Conservation (phyloP, 2,113 vertebrate genomes). For the Kryptolebias marmoratus region DNA sequence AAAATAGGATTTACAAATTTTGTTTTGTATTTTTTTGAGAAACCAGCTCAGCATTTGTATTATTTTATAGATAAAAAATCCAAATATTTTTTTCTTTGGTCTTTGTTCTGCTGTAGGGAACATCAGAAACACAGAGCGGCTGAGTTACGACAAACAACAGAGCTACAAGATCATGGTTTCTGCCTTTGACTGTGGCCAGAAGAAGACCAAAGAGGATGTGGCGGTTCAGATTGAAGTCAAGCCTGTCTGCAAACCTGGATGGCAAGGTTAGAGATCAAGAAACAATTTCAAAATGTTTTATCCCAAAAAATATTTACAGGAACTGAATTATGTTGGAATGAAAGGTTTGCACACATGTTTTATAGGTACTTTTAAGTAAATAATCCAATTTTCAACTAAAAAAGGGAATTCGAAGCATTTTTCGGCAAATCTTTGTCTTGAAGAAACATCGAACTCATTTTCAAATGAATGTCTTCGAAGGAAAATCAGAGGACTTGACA, state of each 20-base stretch:
- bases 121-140: constrained; percentile 94
- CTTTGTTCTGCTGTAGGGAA: constrained; percentile 82
- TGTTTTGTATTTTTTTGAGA: too few species aligned
- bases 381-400: constrained; percentile 6
- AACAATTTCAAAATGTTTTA: neutral
- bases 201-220: constrained; percentile 87
- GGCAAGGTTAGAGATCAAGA: constrained; percentile 89
- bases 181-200: constrained; percentile 95
- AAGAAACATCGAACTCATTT: constrained; percentile 53
- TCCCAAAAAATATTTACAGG: neutral
- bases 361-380: constrained; percentile 23
- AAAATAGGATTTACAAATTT: too few species aligned
- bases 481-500: constrained; percentile 66
- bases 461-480: constrained; percentile 49
- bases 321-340: neutral
- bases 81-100: constrained; percentile 18
- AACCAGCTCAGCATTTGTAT: too few species aligned
- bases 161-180: constrained; percentile 94
- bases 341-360: constrained; percentile 5
- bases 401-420: neutral
- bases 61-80: too few species aligned
- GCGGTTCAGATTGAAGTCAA: constrained; percentile 91
- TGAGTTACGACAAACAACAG: constrained; percentile 91
- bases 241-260: constrained; percentile 97
- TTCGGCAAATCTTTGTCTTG: constrained; percentile 20